phyloP scores from a whole-genome alignment of 92 coral and sea anemone species.

The Actinernus sp. region DNA sequence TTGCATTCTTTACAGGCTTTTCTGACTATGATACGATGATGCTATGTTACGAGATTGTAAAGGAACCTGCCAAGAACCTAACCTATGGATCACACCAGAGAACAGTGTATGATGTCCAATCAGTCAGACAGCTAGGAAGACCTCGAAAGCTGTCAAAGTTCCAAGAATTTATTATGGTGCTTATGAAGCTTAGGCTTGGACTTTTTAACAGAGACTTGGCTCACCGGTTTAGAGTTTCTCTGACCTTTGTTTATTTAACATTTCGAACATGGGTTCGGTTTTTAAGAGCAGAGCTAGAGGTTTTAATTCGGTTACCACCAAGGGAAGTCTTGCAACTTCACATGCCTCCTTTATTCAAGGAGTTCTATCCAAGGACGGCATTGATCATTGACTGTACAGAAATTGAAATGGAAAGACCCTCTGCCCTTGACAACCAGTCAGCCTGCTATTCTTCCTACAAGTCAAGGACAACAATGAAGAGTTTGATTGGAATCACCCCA shows the following conservation, averaged over 20 bases:
- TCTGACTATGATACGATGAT: constrained; percentile 62
- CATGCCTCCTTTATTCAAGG: constrained; percentile 58
- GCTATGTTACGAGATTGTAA: constrained; percentile 42
- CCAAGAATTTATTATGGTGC: constrained; percentile 60
- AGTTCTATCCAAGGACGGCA: constrained; percentile 38
- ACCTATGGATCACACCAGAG: constrained; percentile 39
- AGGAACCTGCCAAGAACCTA: constrained; percentile 48
- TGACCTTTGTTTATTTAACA: constrained; percentile 31
- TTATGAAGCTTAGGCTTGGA: constrained; percentile 61
- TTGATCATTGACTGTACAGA: constrained; percentile 67
- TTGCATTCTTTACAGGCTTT: too few species aligned
- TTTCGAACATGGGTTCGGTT: constrained; percentile 62
- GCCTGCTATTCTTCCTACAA: constrained; percentile 68
- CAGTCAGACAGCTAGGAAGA: constrained; percentile 44
- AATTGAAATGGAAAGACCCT: constrained; percentile 69
- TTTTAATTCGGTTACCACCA: constrained; percentile 50
- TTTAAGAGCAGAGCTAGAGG: constrained; percentile 39
- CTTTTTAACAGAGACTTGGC: constrained; percentile 60
- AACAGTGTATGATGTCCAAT: constrained; percentile 4
- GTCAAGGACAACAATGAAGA: constrained; percentile 69
- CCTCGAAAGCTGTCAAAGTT: constrained; percentile 33
- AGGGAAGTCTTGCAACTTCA: constrained; percentile 51
- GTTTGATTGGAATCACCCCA: constrained; percentile 68
- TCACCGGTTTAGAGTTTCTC: constrained; percentile 42
- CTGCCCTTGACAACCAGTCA: constrained; percentile 66